Evolutionary conservation across 2,888 invertebrate species (phyloP).

Genomic region (Monopis laevigella): DNA sequence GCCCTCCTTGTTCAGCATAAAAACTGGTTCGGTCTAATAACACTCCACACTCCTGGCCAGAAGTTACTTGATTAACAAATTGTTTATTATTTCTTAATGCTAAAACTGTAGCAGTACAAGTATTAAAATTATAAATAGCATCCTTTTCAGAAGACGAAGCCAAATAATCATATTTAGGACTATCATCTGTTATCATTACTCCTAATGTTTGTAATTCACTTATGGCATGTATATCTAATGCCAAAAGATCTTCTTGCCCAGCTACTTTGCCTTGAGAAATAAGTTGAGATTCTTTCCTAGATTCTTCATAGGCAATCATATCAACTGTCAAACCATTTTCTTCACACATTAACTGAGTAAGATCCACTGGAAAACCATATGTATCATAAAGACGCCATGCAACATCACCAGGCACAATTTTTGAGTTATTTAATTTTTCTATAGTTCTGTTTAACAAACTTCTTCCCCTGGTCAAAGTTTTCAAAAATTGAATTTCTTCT

Average conservation of each 20-base stretch:
- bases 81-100: constrained; percentile 82
- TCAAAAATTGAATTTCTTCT: constrained; percentile 97
- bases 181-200: constrained; percentile 88
- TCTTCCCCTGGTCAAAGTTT: constrained; percentile 91
- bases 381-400: constrained; percentile 99
- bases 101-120: constrained; percentile 79
- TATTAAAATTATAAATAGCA: constrained; percentile 79
- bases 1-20: constrained; percentile 99
- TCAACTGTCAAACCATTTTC: constrained; percentile 91
- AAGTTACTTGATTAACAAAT: constrained; percentile 84
- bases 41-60: constrained; percentile 92
- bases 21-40: constrained; percentile 93
- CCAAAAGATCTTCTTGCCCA: constrained; percentile 83
- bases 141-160: constrained; percentile 70
- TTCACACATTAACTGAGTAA: constrained; percentile 97
- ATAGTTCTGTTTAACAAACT: constrained; percentile 92
- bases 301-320: constrained; percentile 89
- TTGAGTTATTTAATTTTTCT: constrained; percentile 76
- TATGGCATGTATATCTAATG: constrained; percentile 95
- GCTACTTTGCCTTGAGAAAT: constrained; percentile 88
- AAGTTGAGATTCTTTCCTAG: constrained; percentile 89
- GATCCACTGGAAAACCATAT: constrained; percentile 98
- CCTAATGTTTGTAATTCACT: constrained; percentile 84
- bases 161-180: constrained; percentile 89
- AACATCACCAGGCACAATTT: constrained; percentile 90